Conservation (phyloP, 2,888 invertebrate species). For the Ichneumon xanthorius region DNA sequence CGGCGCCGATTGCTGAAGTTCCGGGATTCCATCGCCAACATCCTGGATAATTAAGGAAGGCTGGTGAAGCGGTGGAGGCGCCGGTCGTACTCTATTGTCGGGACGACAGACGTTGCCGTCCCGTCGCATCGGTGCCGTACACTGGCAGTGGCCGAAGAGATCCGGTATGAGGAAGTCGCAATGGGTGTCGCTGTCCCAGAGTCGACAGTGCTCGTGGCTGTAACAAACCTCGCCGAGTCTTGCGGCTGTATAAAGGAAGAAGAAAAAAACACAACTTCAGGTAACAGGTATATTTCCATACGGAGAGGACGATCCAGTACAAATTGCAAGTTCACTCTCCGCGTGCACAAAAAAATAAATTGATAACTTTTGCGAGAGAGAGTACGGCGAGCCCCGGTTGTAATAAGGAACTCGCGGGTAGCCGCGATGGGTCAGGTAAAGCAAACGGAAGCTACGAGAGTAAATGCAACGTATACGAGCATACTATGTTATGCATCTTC, state of each 20-base stretch:
- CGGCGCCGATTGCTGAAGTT: constrained; percentile 18
- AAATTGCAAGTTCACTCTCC: neutral
- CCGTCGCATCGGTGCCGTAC: constrained; percentile 85
- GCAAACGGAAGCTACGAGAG: constrained; percentile 56
- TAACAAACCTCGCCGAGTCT: constrained; percentile 95
- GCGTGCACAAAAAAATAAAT: neutral
- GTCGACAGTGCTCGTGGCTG: constrained; percentile 94
- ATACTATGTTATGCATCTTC: constrained; percentile 51
- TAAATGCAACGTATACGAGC: constrained; percentile 33
- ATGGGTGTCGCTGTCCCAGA: constrained; percentile 93
- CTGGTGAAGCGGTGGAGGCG: constrained; percentile 48
- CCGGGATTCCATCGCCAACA: constrained; percentile 45
- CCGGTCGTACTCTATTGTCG: constrained; percentile 84
- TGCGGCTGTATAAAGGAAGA: constrained; percentile 87
- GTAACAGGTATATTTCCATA: neutral
- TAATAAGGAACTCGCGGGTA: constrained; percentile 50
- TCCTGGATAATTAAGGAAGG: constrained; percentile 22
- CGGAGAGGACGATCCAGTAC: neutral
- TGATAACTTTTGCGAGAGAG: constrained; percentile 32
- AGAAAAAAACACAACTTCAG: constrained; percentile 2
- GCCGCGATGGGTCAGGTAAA: constrained; percentile 37
- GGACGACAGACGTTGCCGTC: constrained; percentile 84
- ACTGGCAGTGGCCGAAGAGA: constrained; percentile 95
- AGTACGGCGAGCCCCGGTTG: constrained; percentile 28
- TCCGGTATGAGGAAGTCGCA: constrained; percentile 96